Percentiles rank a stretch among this genome's conserved stretches.
These are phyloP conservation scores for Nipponacmea schrenckii DNA, from an alignment of 2,888 invertebrate genomes.

Conservation along the genomic window DNA sequence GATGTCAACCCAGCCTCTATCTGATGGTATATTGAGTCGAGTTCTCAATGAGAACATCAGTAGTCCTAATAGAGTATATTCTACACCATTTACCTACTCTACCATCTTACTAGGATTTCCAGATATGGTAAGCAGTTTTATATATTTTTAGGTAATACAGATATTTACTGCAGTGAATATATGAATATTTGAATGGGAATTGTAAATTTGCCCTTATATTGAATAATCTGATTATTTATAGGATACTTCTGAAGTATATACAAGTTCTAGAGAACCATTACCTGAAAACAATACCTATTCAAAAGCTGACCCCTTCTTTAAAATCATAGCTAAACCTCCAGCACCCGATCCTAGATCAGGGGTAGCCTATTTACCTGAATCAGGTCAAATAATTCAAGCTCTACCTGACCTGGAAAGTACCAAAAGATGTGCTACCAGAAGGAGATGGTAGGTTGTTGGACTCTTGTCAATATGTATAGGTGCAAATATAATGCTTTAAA, in stretches of 20 bases:
- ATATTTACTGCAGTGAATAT: too few species aligned
- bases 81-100: constrained; percentile 68
- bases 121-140: constrained; percentile 55
- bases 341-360: constrained; percentile 32
- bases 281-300: constrained; percentile 25
- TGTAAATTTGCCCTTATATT: too few species aligned
- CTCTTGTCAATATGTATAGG: background rate
- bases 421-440: constrained; percentile 56
- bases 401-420: constrained; percentile 60
- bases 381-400: constrained; percentile 62
- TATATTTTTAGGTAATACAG: background rate
- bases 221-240: too few species aligned
- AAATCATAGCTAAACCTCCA: constrained; percentile 35
- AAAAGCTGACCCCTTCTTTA: constrained; percentile 32
- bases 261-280: constrained; percentile 40
- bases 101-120: constrained; percentile 71
- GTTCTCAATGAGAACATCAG: constrained; percentile 68
- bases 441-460: constrained; percentile 38
- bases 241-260: constrained; percentile 45
- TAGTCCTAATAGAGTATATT: constrained; percentile 70
- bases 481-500: too few species aligned
- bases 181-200: too few species aligned
- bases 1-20: constrained; percentile 40
- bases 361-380: constrained; percentile 54
- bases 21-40: constrained; percentile 61